Evolutionary conservation across 2,113 vertebrate genomes (phyloP).

Genomic region (Sylvilagus bachmani): DNA sequence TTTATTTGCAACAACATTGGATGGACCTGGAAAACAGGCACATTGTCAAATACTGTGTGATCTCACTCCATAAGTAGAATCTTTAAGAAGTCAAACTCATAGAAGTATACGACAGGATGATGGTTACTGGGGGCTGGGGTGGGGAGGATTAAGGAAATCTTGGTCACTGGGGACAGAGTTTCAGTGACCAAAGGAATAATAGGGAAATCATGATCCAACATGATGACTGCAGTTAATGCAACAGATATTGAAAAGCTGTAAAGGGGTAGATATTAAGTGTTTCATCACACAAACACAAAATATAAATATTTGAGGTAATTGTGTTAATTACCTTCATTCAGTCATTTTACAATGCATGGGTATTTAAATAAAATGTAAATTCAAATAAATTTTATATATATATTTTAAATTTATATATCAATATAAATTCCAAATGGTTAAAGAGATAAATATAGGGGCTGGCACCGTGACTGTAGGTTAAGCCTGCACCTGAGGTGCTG

Average conservation of each 20-base stretch:
- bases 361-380: not conserved
- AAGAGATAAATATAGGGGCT: not conserved
- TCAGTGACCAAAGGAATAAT: not conserved
- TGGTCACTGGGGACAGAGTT: not conserved
- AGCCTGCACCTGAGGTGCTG: too few relatives aligned
- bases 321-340: not conserved
- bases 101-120: not conserved
- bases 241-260: not conserved
- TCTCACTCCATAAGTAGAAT: not conserved
- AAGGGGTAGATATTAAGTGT: not conserved
- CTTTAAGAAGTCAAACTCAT: not conserved
- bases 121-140: not conserved
- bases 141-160: not conserved
- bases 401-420: too few relatives aligned
- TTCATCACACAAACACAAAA: not conserved
- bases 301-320: not conserved
- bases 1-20: not conserved
- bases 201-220: too few relatives aligned
- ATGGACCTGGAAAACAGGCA: not conserved
- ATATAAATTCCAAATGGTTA: conserved; percentile 22
- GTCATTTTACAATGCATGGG: not conserved
- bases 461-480: too few relatives aligned
- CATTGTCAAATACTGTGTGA: not conserved
- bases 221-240: not conserved
- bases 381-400: conserved; percentile 22